These are phyloP conservation scores for Coccyzus lansbergi DNA, from an alignment of 2,797 vertebrate genomes.

Conservation along the genomic window DNA sequence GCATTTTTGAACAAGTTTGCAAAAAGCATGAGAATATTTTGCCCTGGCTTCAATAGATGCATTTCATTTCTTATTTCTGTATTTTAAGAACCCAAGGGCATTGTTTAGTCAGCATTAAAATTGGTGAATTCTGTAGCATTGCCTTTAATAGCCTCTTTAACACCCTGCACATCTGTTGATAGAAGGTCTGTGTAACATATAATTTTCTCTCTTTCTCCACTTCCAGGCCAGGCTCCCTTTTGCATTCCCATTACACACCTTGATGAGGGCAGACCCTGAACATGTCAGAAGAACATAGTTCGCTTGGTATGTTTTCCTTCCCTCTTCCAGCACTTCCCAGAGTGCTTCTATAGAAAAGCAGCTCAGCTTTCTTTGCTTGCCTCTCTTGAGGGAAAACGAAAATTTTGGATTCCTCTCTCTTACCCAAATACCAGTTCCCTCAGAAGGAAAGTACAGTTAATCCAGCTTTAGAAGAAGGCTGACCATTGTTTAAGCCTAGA, in stretches of 20 bases:
- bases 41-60: background rate
- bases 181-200: background rate
- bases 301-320: background rate
- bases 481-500: conserved; percentile 63
- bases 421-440: conserved; percentile 56
- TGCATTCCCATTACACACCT: background rate
- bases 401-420: conserved; percentile 38
- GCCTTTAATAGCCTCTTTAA: background rate
- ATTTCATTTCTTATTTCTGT: background rate
- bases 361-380: background rate
- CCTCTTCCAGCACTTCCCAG: background rate
- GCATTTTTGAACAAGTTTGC: background rate
- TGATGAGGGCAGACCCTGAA: background rate
- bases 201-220: background rate
- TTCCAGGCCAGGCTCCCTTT: background rate
- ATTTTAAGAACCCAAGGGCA: background rate
- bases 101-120: background rate
- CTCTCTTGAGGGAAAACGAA: conserved; percentile 34
- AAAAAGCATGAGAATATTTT: background rate
- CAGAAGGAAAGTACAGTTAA: conserved; percentile 70
- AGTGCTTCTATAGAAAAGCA: background rate
- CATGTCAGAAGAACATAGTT: background rate
- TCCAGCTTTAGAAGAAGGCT: conserved; percentile 63
- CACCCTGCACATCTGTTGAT: background rate
- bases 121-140: background rate